phyloP scores from a whole-genome alignment of 2,888 invertebrate species.

The Cylindroiulus punctatus region DNA sequence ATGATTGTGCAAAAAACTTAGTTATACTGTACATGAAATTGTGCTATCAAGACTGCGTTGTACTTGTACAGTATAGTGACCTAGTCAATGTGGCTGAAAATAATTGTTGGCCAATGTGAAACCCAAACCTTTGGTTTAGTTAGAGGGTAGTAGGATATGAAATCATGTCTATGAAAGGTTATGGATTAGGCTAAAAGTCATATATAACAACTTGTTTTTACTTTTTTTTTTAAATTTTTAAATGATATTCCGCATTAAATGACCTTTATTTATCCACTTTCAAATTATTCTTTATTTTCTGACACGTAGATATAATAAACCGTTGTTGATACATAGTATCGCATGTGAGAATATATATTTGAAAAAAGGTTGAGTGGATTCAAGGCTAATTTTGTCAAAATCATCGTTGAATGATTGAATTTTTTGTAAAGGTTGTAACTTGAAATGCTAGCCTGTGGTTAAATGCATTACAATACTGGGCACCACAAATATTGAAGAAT shows the following conservation, averaged over 20 bases:
- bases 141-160: not conserved
- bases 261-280: not conserved
- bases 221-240: not conserved
- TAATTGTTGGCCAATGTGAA: not conserved
- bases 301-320: not conserved
- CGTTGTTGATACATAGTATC: not conserved
- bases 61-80: too few species aligned
- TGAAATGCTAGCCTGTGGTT: not conserved
- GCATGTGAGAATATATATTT: not conserved
- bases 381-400: constrained; percentile 8
- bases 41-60: not conserved
- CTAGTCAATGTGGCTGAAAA: not conserved
- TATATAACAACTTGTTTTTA: not conserved
- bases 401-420: not conserved
- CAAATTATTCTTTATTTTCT: not conserved
- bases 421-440: not conserved
- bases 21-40: not conserved
- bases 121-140: not conserved
- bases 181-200: not conserved
- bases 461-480: not conserved
- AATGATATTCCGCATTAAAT: not conserved
- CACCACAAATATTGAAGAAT: not conserved
- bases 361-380: not conserved
- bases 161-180: not conserved
- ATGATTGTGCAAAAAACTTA: constrained; percentile 21